phyloP scores from a whole-genome alignment of 2,797 vertebrate species.

The Alfaro cultratus region DNA sequence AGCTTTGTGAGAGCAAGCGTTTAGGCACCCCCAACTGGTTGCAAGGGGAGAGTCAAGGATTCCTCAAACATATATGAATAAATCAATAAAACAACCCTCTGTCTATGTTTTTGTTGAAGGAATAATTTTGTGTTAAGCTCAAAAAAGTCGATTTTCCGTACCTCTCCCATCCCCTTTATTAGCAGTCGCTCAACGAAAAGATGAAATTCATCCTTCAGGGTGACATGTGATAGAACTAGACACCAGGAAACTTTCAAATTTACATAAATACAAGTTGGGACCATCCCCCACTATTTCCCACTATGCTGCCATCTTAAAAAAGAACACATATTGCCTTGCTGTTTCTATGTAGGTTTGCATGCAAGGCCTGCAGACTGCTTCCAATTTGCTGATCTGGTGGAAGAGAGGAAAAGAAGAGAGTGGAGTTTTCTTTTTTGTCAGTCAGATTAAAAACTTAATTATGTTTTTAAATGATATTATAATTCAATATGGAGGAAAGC shows the following conservation, averaged over 20 bases:
- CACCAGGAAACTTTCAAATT: neutral
- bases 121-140: too few species aligned
- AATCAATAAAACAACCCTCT: too few species aligned
- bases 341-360: slow-evolving; percentile 20
- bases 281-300: neutral
- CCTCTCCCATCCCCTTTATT: neutral
- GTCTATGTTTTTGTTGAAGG: too few species aligned
- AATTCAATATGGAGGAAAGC: slow-evolving; percentile 98
- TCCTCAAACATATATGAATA: too few species aligned
- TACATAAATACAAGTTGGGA: neutral
- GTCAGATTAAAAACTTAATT: slow-evolving; percentile 95
- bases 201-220: neutral
- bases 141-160: too few species aligned
- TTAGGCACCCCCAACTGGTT: too few species aligned
- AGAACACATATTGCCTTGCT: neutral
- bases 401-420: slow-evolving; percentile 6
- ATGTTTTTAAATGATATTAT: slow-evolving; percentile 98
- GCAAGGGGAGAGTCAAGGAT: too few species aligned
- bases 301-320: neutral
- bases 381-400: slow-evolving; percentile 61
- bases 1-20: too few species aligned
- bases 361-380: slow-evolving; percentile 37
- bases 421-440: slow-evolving; percentile 49
- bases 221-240: neutral
- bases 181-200: neutral